These are phyloP conservation scores for Ptychochromis oligacanthus DNA, from an alignment of 2,113 vertebrate species.

Conservation along the genomic window DNA sequence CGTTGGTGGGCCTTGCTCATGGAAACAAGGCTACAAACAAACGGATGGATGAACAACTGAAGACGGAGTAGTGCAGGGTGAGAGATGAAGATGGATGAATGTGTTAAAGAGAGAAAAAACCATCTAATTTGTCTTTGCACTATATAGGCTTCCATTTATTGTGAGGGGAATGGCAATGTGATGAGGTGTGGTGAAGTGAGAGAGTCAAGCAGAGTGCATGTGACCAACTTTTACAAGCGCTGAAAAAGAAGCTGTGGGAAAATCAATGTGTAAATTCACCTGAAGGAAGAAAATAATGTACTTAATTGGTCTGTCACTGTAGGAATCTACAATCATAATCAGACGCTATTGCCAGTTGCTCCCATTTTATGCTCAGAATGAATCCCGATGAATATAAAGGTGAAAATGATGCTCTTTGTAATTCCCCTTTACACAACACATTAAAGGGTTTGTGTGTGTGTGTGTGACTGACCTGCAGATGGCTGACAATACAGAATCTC, in stretches of 20 bases:
- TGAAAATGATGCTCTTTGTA: not conserved
- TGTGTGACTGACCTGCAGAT: slow-evolving; percentile 79
- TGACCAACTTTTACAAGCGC: not conserved
- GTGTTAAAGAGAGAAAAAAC: slow-evolving; percentile 33
- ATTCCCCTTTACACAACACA: not conserved
- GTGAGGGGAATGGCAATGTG: not conserved
- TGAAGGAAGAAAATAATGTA: not conserved
- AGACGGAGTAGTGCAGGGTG: slow-evolving; percentile 32
- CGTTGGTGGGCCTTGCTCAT: not conserved
- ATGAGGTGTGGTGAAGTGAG: not conserved
- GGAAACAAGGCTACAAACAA: slow-evolving; percentile 44
- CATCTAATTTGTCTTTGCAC: not conserved
- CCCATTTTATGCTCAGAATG: not conserved
- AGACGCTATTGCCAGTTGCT: not conserved
- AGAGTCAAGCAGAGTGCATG: not conserved
- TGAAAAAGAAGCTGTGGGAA: not conserved
- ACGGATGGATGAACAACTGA: slow-evolving; percentile 48
- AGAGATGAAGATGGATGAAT: slow-evolving; percentile 20
- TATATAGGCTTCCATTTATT: not conserved
- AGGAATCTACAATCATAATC: not conserved
- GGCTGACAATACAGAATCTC: slow-evolving; percentile 87
- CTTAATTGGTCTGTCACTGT: not conserved
- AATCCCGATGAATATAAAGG: not conserved
- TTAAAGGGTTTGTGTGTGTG: not conserved
- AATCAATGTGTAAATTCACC: not conserved